Conservation (phyloP, 1,140 invertebrate genomes). For the Glomeris maerens region DNA sequence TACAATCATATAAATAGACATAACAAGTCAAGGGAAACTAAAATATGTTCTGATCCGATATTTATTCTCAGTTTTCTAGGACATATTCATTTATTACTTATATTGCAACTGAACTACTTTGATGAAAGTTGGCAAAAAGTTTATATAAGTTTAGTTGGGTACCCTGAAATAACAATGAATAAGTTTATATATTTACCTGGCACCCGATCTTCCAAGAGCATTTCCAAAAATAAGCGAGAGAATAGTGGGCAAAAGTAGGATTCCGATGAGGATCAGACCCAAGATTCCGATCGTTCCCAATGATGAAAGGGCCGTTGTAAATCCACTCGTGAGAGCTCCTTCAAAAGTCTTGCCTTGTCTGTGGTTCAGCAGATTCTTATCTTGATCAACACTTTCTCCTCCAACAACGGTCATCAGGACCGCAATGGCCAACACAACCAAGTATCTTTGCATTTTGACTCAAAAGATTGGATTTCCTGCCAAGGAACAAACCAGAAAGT, state of each 20-base stretch:
- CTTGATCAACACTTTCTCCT: not conserved
- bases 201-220: not conserved
- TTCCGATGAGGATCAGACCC: not conserved
- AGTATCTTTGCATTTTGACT: no score
- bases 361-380: not conserved
- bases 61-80: not conserved
- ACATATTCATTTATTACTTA: not conserved
- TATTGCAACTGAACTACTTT: not conserved
- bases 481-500: no score
- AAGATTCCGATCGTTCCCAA: not conserved
- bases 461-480: no score
- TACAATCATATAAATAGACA: not conserved
- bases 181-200: not conserved
- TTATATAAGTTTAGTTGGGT: not conserved
- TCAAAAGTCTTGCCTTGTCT: not conserved
- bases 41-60: not conserved
- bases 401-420: not conserved
- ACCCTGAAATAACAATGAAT: not conserved
- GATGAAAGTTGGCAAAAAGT: not conserved
- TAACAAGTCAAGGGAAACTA: not conserved
- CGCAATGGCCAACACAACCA: not conserved
- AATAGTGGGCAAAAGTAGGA: not conserved
- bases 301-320: constrained; percentile 1
- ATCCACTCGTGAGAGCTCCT: not conserved
- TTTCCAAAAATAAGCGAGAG: not conserved